Conservation (phyloP, 2,888 invertebrate genomes). For the Pteria penguin region DNA sequence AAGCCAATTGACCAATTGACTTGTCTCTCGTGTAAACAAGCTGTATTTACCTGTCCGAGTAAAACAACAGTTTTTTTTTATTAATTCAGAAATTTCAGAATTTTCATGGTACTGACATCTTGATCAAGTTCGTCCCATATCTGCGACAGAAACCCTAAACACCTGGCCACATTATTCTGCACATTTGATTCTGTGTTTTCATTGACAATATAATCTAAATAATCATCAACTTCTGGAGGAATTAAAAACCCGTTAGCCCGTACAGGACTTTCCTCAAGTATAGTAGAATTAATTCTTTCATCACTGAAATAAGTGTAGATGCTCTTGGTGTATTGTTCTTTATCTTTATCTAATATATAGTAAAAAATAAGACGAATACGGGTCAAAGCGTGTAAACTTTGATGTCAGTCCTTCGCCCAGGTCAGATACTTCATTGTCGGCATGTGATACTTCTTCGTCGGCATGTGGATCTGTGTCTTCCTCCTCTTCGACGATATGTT, state of each 20-base stretch:
- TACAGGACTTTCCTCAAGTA: not conserved
- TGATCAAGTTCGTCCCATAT: conserved; percentile 8
- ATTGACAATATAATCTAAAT: not conserved
- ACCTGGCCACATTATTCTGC: not conserved
- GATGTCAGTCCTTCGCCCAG: not conserved
- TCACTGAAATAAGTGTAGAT: not conserved
- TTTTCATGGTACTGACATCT: not conserved
- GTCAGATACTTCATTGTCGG: not conserved
- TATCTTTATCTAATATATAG: not conserved
- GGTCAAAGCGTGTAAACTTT: not conserved
- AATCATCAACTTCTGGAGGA: not conserved
- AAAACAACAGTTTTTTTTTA: not conserved
- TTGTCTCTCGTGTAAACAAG: not conserved
- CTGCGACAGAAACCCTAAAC: not conserved
- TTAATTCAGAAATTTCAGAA: not conserved
- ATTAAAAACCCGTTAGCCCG: not conserved
- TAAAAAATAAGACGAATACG: not conserved
- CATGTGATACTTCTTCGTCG: not conserved
- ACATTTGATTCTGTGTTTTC: not conserved
- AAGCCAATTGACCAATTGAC: conserved; percentile 3
- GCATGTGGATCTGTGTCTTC: not conserved
- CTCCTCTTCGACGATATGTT: too few species aligned
- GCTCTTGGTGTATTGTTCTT: conserved; percentile 2
- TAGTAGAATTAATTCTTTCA: not conserved
- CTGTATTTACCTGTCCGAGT: conserved; percentile 2